Evolutionary conservation across 2,113 vertebrate genomes (phyloP), one percentile per base, ranked within the genome.

Genomic region (Bambusicola thoracicus): DNA sequence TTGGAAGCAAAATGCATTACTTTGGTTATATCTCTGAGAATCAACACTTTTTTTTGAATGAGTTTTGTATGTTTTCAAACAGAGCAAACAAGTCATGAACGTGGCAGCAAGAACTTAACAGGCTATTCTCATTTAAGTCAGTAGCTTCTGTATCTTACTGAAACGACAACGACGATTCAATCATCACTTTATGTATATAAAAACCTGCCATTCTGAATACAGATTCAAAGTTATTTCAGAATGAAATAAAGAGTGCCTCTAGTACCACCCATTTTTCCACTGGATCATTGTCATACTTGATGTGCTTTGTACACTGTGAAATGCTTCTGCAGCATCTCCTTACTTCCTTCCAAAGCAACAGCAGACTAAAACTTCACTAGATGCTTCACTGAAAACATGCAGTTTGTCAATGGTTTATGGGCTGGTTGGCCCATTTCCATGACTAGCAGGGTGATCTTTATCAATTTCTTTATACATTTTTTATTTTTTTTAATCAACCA

Each of bases 1-100:
- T 96, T 94, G 75, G 90, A 92, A 93, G 67, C 27, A 96, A 89
- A 95, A 94, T 1, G 6, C 32, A 63, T 58, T 58, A 61, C 27
- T 85, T 34, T 7, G 14, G 10, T 95, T 84, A 79, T 24, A 5
- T 65, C 27, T 13, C 17, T 27, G 6, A 12, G 3, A 63, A 83
- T 40, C n/a, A 36, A 79, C 11, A 1, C 2, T 46, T 44, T 49
- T 44, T 49, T 41, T 13, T 9, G 13, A 43, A 80, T 2, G 11
- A 1, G 66, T 69, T 74, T 49, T 55, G 6, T 2, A 74, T 66
- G 15, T 27, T 90, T 84, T 81, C 63, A 41, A 84, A 61, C 32
- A 87, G 3, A 90, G 18, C 36, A 51, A 83, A 6, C 43, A 75
- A 78, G 40, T 29, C 48, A 65, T 8, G 6, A 84, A 84, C 0